Percentiles rank a stretch among this genome's conserved stretches.
phyloP scores from a whole-genome alignment of 2,888 invertebrate species.

The Spodoptera exigua region DNA sequence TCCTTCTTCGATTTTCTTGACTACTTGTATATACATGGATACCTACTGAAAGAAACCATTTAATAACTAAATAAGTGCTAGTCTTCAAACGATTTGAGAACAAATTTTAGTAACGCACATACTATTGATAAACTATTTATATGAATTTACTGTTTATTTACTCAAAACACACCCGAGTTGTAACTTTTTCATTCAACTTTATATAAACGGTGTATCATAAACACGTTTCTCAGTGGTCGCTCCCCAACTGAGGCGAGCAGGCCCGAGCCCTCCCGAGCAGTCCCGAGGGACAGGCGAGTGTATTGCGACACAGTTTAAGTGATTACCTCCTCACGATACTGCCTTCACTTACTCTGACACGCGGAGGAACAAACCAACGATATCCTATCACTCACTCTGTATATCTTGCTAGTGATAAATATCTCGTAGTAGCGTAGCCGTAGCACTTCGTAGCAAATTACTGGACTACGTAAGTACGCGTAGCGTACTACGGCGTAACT shows the following conservation, averaged over 20 bases:
- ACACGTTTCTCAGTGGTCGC: slow-evolving; percentile 22
- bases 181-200: not conserved
- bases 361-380: slow-evolving; percentile 12
- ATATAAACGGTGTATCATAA: slow-evolving; percentile 43
- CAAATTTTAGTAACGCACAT: not conserved
- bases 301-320: slow-evolving; percentile 58
- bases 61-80: too few relatives aligned
- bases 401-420: not conserved
- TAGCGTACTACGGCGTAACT: too few relatives aligned
- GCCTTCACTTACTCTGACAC: slow-evolving; percentile 33
- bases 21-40: too few relatives aligned
- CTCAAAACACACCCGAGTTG: too few relatives aligned
- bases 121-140: too few relatives aligned
- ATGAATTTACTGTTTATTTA: not conserved
- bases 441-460: not conserved
- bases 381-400: not conserved
- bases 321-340: slow-evolving; percentile 55
- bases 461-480: too few relatives aligned
- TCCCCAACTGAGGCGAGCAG: slow-evolving; percentile 10
- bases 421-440: not conserved
- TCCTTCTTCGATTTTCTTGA: too few relatives aligned
- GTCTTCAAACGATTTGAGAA: too few relatives aligned
- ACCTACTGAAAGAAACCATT: too few relatives aligned
- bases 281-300: slow-evolving; percentile 55
- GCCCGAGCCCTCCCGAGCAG: slow-evolving; percentile 14